Evolutionary conservation across 2,797 vertebrate species (phyloP), one percentile per base, ranked within the genome.

Genomic region (Hypotaenidia philippensis): DNA sequence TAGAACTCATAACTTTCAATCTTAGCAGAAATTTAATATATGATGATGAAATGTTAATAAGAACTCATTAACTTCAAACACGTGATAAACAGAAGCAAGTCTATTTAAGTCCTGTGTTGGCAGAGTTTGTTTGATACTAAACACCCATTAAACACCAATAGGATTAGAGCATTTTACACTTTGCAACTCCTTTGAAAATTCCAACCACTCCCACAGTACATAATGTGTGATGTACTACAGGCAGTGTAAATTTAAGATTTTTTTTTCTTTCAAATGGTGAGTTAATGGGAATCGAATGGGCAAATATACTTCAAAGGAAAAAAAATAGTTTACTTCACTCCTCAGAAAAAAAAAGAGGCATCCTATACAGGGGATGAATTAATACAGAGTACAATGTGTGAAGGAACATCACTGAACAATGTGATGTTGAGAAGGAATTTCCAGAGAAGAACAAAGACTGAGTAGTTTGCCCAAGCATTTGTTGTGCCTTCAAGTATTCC

Each of bases 111-210:
- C 13, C 40, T 44, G 4, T 49, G 87, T 83, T 76, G 34, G 26
- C 17, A 66, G 29, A 70, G 13, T 38, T 71, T 79, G 94, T 93
- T 89, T 87, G 1, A 87, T 79, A 52, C 4, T 79, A 38, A 96
- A 76, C 52, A 76, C 26, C 56, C 55, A 69, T 91, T 84, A 91
- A 92, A 89, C 60, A 85, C 59, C 59, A 89, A 31, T 21, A 47
- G 27, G 47, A 79, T 89, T 79, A 87, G 44, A 79, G 10, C 8
- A 61, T 57, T 92, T 83, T 72, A 41, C 34, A 87, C 50, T 76
- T 93, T 44, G 8, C 25, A 80, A 13, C 7, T 52, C 31, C 92
- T 92, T 94, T 85, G 92, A 93, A 95, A 94, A 91, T 87, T 32
- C 8, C 13, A 91, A 23, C 21, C 0, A 0, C 17, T 87, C 22